These are phyloP conservation scores for Malaclemys terrapin DNA, from an alignment of 2,113 vertebrate genomes.

Conservation along the genomic window DNA sequence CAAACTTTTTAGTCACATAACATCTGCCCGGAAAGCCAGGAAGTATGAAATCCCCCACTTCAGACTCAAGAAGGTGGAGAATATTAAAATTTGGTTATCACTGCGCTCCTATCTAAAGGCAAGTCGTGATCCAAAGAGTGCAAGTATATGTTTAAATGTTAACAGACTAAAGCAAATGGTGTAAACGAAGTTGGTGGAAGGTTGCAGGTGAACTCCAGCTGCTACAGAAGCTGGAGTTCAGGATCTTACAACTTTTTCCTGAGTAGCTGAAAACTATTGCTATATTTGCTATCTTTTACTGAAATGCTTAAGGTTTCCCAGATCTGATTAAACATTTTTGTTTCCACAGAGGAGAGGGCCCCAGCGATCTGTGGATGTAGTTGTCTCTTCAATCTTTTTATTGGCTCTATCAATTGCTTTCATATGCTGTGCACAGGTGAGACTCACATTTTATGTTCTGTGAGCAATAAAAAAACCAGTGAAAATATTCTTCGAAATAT, in stretches of 20 bases:
- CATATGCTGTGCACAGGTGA: conserved; percentile 97
- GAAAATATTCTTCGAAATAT: neutral
- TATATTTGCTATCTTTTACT: neutral
- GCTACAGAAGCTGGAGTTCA: neutral
- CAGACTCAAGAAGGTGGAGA: conserved; percentile 97
- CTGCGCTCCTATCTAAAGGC: conserved; percentile 98
- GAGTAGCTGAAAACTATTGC: rapidly evolving
- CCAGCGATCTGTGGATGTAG: conserved; percentile 97
- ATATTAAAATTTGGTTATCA: conserved; percentile 99
- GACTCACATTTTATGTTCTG: neutral
- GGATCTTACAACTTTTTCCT: rapidly evolving
- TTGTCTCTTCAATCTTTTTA: conserved; percentile 95
- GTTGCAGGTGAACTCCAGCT: rapidly evolving
- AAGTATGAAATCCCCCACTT: conserved; percentile 99
- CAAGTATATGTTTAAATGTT: neutral
- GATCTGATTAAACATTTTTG: rapidly evolving
- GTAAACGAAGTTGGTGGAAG: neutral
- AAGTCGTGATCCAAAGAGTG: neutral
- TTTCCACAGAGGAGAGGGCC: conserved; percentile 92
- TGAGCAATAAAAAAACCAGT: neutral
- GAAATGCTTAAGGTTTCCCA: neutral
- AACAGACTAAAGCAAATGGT: neutral
- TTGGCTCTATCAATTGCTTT: conserved; percentile 95
- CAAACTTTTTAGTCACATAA: conserved; percentile 97
- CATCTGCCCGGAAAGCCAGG: conserved; percentile 96